Base-by-base conservation (phyloP, 2,113 vertebrate species). In the Bolborhynchus lineola region DNA sequence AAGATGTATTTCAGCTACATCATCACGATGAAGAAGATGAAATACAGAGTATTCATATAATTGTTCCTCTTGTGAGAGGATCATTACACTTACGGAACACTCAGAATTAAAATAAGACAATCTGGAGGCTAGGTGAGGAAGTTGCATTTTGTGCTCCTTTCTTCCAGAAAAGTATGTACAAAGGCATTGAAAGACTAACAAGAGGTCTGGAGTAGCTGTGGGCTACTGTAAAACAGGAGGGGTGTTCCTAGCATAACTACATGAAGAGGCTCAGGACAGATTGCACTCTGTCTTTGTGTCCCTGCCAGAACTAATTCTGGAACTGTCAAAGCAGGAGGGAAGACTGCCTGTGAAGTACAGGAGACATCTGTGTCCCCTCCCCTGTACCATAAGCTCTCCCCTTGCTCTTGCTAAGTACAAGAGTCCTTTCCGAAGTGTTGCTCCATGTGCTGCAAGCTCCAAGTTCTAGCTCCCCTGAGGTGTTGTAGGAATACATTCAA, bases 361-460 rank as follows among this genome's bases (percentile, higher is more conserved):
- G 31, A 69, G 35, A 46, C 16, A 39, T 19, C 7, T 39, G 15
- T 57, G 35, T 86, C 19, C 17, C 14, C 44, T 47, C 11, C 80
- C 39, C 28, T 1, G 0, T 37, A 28, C 6, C 35, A 47, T 29
- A 31, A 86, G 24, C 23, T 70, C 33, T 74, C 11, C 77, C 25
- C 35, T 91, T 1, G 0, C 3, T n/a, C 20, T 52, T 44, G 5
- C 2, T 13, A 26, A 39, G 21, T 47, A 20, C 4, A 37, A 16
- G 9, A 31, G 12, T 15, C 26, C 28, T 59, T 79, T 75, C 28
- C 60, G 57, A 85, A 63, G 7, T 42, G 16, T 42, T 63, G 46
- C 5, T 37, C 1, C 4, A 7, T 24, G 6, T 15, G 10, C 23
- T 71, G 13, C 19, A 91, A 41, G 13, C 29, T 64, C 39, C 23